Conservation (phyloP, 2,888 invertebrate genomes). For the Sinotaia quadrata region DNA sequence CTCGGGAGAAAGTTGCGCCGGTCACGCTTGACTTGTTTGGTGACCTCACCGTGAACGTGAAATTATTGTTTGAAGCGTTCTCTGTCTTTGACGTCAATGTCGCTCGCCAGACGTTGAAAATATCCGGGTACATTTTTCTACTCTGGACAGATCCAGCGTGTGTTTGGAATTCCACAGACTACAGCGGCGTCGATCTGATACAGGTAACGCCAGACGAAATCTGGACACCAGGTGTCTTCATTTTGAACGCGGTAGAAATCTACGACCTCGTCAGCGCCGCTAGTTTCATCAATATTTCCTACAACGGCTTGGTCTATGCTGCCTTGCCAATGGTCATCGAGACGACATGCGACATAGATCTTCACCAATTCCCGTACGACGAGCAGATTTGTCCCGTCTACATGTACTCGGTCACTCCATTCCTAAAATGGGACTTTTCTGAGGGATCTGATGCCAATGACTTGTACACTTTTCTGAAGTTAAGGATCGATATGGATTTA, state of each 20-base stretch:
- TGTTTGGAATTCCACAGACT: background rate
- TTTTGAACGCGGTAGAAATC: background rate
- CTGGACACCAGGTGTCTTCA: background rate
- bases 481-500: too few relatives aligned
- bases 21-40: background rate
- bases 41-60: background rate
- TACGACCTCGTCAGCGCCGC: background rate
- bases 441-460: background rate
- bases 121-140: background rate
- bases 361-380: constrained; percentile 14
- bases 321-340: background rate
- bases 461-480: background rate
- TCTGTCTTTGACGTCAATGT: background rate
- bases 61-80: background rate
- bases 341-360: constrained; percentile 10
- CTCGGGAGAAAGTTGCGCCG: background rate
- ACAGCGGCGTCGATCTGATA: background rate
- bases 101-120: background rate
- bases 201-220: background rate
- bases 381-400: background rate
- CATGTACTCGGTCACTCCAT: background rate
- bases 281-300: background rate
- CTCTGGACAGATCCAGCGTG: background rate
- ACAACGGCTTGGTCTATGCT: background rate
- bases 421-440: background rate